Conservation (phyloP, 2,113 vertebrate genomes). For the Brachyistius frenatus region DNA sequence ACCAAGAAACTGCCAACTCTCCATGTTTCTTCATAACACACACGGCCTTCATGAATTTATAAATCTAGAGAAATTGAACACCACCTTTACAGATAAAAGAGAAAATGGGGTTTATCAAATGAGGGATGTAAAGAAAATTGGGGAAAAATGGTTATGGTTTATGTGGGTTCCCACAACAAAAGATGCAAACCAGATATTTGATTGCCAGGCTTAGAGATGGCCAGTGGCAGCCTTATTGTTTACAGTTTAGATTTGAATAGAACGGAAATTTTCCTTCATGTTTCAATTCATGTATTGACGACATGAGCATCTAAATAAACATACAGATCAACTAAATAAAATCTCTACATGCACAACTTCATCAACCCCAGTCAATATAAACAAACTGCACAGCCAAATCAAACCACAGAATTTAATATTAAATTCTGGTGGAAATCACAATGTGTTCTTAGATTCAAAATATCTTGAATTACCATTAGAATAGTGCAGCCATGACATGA, state of each 20-base stretch:
- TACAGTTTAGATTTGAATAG: background rate
- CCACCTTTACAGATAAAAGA: background rate
- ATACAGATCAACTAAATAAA: background rate
- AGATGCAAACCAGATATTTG: slow-evolving; percentile 16
- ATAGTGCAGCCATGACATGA: too few relatives aligned
- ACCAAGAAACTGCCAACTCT: background rate
- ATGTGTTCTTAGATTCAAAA: background rate
- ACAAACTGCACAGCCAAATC: slow-evolving; percentile 2
- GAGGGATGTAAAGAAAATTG: background rate
- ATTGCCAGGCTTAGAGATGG: background rate
- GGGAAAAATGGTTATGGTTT: background rate
- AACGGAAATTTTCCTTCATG: background rate
- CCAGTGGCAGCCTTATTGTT: background rate
- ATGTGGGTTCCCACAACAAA: slow-evolving; percentile 6
- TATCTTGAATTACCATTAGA: background rate
- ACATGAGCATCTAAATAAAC: background rate
- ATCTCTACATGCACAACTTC: background rate
- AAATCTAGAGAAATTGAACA: background rate
- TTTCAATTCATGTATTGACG: background rate
- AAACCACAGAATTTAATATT: slow-evolving; percentile 13
- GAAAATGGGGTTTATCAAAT: background rate
- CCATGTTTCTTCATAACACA: background rate
- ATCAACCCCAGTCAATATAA: background rate
- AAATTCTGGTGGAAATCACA: background rate
- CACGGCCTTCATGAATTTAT: background rate